Conservation (phyloP, 2,888 invertebrate species). For the Platycnemis pennipes region DNA sequence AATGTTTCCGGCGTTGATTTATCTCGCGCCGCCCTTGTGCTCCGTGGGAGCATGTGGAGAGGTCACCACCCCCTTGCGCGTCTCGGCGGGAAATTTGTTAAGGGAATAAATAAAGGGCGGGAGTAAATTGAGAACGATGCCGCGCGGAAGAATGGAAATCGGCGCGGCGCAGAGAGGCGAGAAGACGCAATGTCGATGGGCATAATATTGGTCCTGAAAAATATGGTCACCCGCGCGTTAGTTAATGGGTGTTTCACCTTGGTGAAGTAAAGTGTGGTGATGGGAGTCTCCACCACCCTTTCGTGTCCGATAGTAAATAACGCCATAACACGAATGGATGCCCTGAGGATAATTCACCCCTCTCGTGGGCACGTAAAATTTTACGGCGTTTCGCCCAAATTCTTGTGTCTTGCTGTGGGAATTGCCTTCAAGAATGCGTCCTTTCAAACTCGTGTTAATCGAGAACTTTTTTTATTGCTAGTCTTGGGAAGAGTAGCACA, state of each 20-base stretch:
- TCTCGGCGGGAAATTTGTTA: neutral
- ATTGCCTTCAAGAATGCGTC: neutral
- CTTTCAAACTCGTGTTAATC: neutral
- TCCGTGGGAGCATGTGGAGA: neutral
- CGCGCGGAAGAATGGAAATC: constrained; percentile 1
- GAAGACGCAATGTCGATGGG: neutral
- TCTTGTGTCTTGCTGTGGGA: neutral
- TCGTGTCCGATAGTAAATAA: neutral
- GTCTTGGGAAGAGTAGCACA: no score
- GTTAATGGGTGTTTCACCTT: neutral
- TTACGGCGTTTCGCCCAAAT: neutral
- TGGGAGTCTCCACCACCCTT: neutral
- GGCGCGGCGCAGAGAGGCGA: neutral
- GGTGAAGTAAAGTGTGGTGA: neutral
- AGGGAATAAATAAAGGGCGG: neutral
- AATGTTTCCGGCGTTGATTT: neutral
- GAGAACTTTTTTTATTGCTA: neutral
- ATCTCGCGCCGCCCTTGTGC: neutral
- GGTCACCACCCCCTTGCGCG: neutral
- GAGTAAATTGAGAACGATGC: neutral
- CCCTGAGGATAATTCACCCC: neutral
- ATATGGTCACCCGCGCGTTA: neutral
- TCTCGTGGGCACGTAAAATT: neutral
- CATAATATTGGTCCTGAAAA: neutral
- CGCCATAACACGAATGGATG: neutral